phyloP scores from a whole-genome alignment of 2,113 vertebrate species.

The Nyctibius bracteatus region DNA sequence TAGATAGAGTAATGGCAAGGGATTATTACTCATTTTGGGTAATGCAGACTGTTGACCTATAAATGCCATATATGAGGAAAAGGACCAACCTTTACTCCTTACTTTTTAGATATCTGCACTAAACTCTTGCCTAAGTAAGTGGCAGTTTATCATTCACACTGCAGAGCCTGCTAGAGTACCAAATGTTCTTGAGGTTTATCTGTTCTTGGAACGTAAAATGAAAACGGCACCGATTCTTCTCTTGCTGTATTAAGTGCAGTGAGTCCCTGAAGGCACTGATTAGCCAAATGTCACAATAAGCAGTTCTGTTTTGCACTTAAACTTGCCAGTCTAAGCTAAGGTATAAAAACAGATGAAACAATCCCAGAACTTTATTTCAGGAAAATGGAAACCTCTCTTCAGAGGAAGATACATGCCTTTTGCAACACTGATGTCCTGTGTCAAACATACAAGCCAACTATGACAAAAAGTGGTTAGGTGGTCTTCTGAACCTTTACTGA shows the following conservation, averaged over 20 bases:
- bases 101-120: not conserved
- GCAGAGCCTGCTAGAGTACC: not conserved
- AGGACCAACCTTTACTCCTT: not conserved
- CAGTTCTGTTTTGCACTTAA: constrained; percentile 15
- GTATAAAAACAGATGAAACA: not conserved
- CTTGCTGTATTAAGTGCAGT: not conserved
- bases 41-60: not conserved
- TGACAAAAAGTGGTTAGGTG: not conserved
- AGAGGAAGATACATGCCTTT: not conserved
- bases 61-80: not conserved
- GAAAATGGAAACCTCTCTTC: not conserved
- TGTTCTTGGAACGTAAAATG: constrained; percentile 20
- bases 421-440: not conserved
- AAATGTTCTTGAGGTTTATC: not conserved
- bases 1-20: not conserved
- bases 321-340: not conserved
- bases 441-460: not conserved
- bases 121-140: not conserved
- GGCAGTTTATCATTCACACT: not conserved
- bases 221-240: constrained; percentile 6
- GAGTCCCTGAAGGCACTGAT: constrained; percentile 7
- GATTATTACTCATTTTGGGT: not conserved
- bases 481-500: not conserved
- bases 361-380: not conserved
- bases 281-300: constrained; percentile 44